Conservation (phyloP, 2,113 vertebrate genomes). For the Morone chrysops region DNA sequence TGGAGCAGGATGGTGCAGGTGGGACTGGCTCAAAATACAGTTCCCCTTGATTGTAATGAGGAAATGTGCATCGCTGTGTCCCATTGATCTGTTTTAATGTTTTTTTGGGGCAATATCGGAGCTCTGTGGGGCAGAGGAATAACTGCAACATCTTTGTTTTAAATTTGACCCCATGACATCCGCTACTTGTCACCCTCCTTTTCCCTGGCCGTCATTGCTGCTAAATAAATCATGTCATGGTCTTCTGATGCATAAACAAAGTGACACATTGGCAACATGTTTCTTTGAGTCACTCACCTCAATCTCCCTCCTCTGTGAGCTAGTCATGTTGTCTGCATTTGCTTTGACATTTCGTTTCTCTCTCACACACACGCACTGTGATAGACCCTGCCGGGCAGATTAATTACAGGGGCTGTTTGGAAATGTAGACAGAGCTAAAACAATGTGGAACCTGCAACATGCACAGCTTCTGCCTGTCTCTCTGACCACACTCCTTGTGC, state of each 20-base stretch:
- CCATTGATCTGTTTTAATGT: no score
- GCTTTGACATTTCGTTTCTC: not conserved
- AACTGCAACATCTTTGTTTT: not conserved
- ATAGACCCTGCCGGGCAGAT: conserved; percentile 3
- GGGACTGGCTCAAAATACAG: no score
- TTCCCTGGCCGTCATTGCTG: not conserved
- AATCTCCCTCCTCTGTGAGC: not conserved
- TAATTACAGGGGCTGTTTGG: conserved; percentile 40
- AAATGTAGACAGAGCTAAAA: conserved; percentile 17
- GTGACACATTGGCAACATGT: not conserved
- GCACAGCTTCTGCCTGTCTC: not conserved
- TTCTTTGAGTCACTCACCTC: not conserved
- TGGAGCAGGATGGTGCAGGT: no score
- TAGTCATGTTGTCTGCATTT: not conserved
- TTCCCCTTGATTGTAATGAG: no score
- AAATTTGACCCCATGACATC: not conserved
- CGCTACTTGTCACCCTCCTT: no score
- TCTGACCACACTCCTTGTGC: not conserved
- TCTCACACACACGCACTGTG: not conserved
- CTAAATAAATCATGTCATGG: not conserved
- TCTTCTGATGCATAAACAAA: not conserved
- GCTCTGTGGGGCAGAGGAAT: not conserved
- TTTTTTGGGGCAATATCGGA: no score
- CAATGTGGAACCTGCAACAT: not conserved
- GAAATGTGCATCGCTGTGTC: no score